phyloP scores from a whole-genome alignment of 2,888 invertebrate species.

The Agrotis segetum region DNA sequence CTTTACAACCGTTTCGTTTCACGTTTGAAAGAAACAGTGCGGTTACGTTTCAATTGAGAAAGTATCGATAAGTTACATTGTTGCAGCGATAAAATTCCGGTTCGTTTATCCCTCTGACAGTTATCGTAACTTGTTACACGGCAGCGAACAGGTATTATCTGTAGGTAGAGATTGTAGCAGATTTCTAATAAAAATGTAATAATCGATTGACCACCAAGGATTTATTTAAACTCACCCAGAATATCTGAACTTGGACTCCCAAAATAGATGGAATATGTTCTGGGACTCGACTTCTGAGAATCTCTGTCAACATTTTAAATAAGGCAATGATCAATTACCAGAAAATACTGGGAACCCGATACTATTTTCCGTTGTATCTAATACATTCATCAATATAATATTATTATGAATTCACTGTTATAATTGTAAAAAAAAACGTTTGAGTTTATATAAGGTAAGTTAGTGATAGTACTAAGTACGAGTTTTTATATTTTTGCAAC shows the following conservation, averaged over 20 bases:
- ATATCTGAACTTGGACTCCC: not conserved
- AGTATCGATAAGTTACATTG: conserved; percentile 23
- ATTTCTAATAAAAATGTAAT: not conserved
- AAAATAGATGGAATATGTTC: not conserved
- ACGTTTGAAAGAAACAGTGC: conserved; percentile 13
- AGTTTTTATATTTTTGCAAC: too few species aligned
- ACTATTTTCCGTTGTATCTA: conserved; percentile 8
- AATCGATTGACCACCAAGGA: conserved; percentile 17
- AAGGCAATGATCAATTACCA: conserved; percentile 20
- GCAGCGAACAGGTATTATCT: not conserved
- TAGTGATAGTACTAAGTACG: too few species aligned
- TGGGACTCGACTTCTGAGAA: not conserved
- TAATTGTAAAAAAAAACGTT: conserved; percentile 12
- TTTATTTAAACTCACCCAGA: not conserved
- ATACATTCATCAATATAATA: conserved; percentile 14
- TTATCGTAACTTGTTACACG: conserved; percentile 14
- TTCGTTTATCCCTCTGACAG: conserved; percentile 11
- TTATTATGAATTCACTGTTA: conserved; percentile 12
- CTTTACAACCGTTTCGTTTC: not conserved
- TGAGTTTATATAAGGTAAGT: not conserved
- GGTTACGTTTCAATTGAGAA: conserved; percentile 41
- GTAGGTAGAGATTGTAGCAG: not conserved
- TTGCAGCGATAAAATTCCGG: conserved; percentile 31
- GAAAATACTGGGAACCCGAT: conserved; percentile 1
- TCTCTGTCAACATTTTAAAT: conserved; percentile 11